Percentiles rank a stretch among this genome's conserved stretches.
Conservation (phyloP, 2,797 vertebrate genomes). For the Diglossa cyanea region DNA sequence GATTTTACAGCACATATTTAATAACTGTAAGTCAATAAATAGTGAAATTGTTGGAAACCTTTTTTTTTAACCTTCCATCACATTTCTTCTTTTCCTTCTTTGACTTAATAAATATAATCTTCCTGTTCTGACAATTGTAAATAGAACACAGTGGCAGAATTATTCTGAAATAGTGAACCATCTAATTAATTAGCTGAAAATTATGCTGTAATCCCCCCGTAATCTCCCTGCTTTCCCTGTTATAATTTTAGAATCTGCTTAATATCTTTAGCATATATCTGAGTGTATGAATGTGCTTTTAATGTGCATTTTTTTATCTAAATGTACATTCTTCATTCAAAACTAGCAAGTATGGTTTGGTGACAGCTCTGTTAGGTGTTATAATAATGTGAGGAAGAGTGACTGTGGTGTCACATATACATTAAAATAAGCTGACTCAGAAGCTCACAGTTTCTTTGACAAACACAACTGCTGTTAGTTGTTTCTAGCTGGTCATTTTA, state of each 20-base stretch:
- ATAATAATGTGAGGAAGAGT: background rate
- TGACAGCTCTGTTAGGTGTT: background rate
- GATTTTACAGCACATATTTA: background rate
- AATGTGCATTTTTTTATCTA: background rate
- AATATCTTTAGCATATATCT: background rate
- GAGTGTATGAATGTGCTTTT: background rate
- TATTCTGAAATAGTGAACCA: background rate
- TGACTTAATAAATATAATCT: background rate
- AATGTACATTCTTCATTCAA: background rate
- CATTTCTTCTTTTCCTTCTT: background rate
- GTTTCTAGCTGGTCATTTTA: background rate
- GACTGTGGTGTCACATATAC: background rate
- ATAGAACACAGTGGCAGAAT: background rate
- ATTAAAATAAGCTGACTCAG: background rate
- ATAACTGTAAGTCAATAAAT: conserved; percentile 23
- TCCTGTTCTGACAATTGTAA: background rate
- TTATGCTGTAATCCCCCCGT: background rate
- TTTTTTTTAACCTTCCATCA: background rate
- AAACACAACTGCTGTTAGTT: background rate
- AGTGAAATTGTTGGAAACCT: background rate
- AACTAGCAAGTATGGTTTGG: background rate
- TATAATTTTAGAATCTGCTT: background rate
- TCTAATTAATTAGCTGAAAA: background rate
- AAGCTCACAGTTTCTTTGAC: background rate
- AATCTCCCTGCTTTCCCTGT: background rate